Evolutionary conservation across 2,888 invertebrate genomes (phyloP).

Genomic region (Cryptus viduatorius): DNA sequence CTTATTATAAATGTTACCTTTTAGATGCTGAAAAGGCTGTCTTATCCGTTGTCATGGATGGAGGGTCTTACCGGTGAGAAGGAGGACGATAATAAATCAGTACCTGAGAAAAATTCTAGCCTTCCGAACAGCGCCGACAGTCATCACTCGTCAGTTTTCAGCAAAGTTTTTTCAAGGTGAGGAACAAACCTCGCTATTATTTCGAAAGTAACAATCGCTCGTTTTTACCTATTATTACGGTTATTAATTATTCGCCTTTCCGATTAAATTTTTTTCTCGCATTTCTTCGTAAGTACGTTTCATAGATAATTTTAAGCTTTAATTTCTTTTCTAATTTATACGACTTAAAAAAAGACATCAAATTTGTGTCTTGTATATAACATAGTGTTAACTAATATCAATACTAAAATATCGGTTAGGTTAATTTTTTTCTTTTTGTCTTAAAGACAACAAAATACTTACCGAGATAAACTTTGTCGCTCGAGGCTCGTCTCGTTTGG

Average conservation of each 20-base stretch:
- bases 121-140: conserved; percentile 88
- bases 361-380: conserved; percentile 38
- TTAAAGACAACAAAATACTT: conserved; percentile 20
- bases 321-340: conserved; percentile 16
- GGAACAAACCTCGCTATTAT: conserved; percentile 39
- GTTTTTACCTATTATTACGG: conserved; percentile 62
- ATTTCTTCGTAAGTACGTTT: conserved; percentile 36
- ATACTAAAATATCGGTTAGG: conserved; percentile 26
- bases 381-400: not conserved
- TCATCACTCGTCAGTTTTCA: conserved; percentile 92
- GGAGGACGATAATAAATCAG: conserved; percentile 87
- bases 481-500: conserved; percentile 66
- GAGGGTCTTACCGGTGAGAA: conserved; percentile 94
- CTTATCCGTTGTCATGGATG: conserved; percentile 96
- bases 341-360: conserved; percentile 24
- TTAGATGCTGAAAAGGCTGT: conserved; percentile 96
- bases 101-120: conserved; percentile 86
- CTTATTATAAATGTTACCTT: conserved; percentile 69
- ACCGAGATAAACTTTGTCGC: conserved; percentile 35
- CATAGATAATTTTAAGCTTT: conserved; percentile 43
- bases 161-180: conserved; percentile 96
- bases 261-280: conserved; percentile 58
- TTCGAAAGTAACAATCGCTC: conserved; percentile 2
- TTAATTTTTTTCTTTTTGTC: not conserved
- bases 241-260: conserved; percentile 69